These are phyloP conservation scores for Caenorhabditis sp. DNA, from an alignment of 2,888 invertebrate species.

Conservation along the genomic window DNA sequence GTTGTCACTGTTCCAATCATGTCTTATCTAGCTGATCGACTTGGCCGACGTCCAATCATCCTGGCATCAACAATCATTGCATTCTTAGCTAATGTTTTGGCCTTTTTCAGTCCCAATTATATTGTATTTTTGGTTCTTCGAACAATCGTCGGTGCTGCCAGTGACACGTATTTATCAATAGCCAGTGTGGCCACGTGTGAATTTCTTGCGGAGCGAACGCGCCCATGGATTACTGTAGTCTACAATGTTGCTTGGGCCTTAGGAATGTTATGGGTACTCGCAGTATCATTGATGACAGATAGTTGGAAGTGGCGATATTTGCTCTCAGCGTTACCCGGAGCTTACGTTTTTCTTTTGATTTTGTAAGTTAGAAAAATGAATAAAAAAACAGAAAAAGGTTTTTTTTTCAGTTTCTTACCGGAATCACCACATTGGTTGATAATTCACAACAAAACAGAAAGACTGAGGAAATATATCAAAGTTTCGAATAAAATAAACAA, in stretches of 20 bases:
- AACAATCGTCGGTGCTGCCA: constrained; percentile 27
- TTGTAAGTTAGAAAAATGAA: constrained; percentile 6
- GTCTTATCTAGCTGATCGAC: constrained; percentile 36
- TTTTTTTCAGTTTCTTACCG: constrained; percentile 11
- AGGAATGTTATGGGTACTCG: constrained; percentile 35
- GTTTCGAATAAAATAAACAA: constrained; percentile 30
- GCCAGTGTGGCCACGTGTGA: constrained; percentile 38
- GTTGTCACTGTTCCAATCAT: constrained; percentile 31
- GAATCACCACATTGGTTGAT: constrained; percentile 43
- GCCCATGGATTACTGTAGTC: constrained; percentile 41
- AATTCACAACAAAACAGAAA: constrained; percentile 22
- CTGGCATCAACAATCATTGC: constrained; percentile 15
- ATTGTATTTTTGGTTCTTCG: constrained; percentile 21
- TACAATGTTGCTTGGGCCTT: constrained; percentile 39
- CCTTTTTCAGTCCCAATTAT: constrained; percentile 32
- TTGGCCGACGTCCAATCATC: constrained; percentile 34
- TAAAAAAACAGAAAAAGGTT: background rate
- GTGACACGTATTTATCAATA: constrained; percentile 39
- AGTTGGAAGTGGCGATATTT: constrained; percentile 42
- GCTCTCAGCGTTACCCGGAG: constrained; percentile 13
- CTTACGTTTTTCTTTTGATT: constrained; percentile 23
- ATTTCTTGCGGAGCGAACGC: constrained; percentile 29
- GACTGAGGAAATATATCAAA: constrained; percentile 35
- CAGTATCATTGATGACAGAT: constrained; percentile 27
- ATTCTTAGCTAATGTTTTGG: constrained; percentile 16